Evolutionary conservation across 2,797 vertebrate genomes (phyloP).

Genomic region (Avahi laniger): DNA sequence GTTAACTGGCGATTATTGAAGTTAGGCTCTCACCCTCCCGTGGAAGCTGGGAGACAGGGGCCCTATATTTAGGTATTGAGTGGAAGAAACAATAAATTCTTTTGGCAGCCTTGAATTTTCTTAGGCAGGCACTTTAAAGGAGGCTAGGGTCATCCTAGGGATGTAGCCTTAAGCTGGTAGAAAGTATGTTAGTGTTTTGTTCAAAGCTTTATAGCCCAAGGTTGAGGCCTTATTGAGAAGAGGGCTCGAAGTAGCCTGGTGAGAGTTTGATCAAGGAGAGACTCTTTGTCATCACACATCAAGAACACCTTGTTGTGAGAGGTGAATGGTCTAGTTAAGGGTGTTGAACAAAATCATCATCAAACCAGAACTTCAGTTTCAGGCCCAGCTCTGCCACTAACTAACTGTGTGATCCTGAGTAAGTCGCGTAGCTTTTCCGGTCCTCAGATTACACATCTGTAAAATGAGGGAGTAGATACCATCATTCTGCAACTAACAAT

Average conservation of each 20-base stretch:
- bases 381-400: background rate
- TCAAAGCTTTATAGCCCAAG: background rate
- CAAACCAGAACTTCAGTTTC: background rate
- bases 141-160: background rate
- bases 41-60: background rate
- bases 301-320: background rate
- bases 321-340: background rate
- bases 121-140: background rate
- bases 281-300: background rate
- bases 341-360: conserved; percentile 15
- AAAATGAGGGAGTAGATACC: background rate
- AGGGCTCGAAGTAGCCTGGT: background rate
- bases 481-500: background rate
- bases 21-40: background rate
- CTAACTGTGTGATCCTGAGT: background rate
- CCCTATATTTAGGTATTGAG: background rate
- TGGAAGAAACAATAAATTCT: background rate
- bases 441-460: background rate
- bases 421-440: background rate
- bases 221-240: background rate
- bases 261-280: background rate
- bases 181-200: background rate
- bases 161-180: background rate
- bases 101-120: background rate
- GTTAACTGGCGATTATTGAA: background rate